Evolutionary conservation across 1,140 invertebrate species (phyloP).

Genomic region (Euura saliciscinereae): DNA sequence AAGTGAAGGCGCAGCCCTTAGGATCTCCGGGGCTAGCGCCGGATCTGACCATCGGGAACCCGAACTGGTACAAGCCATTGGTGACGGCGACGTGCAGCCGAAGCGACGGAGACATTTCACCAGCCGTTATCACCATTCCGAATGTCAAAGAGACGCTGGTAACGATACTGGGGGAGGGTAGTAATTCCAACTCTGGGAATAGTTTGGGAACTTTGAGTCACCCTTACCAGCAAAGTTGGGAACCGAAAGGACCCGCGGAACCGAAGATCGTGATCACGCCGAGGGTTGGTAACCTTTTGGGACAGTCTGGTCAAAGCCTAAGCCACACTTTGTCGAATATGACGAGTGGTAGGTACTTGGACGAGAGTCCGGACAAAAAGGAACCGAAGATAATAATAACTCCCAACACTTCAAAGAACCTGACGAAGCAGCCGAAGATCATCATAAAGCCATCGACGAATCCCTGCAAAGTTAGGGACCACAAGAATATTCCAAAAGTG

Average conservation of each 20-base stretch:
- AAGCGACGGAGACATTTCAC: neutral
- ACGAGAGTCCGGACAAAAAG: slow-evolving; percentile 21
- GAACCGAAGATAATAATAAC: slow-evolving; percentile 41
- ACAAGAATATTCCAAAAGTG: slow-evolving; percentile 54
- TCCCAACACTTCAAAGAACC: slow-evolving; percentile 16
- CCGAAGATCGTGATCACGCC: slow-evolving; percentile 43
- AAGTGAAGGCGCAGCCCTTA: slow-evolving; percentile 13
- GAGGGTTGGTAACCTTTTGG: slow-evolving; percentile 33
- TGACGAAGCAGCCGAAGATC: slow-evolving; percentile 54
- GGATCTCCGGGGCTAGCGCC: slow-evolving; percentile 15
- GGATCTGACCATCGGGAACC: slow-evolving; percentile 35
- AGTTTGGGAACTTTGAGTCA: neutral
- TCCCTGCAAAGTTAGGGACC: slow-evolving; percentile 41
- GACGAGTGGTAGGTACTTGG: slow-evolving; percentile 15
- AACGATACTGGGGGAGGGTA: neutral
- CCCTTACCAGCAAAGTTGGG: slow-evolving; percentile 19
- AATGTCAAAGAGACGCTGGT: neutral
- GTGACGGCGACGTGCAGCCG: neutral
- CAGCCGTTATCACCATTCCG: neutral
- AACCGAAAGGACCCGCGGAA: slow-evolving; percentile 19
- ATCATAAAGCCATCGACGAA: slow-evolving; percentile 59
- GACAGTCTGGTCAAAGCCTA: slow-evolving; percentile 29
- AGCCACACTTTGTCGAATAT: slow-evolving; percentile 10
- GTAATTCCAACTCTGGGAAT: neutral
- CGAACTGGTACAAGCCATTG: slow-evolving; percentile 42